phyloP scores from a whole-genome alignment of 23 tunicate species.

The Diplosoma virens region DNA sequence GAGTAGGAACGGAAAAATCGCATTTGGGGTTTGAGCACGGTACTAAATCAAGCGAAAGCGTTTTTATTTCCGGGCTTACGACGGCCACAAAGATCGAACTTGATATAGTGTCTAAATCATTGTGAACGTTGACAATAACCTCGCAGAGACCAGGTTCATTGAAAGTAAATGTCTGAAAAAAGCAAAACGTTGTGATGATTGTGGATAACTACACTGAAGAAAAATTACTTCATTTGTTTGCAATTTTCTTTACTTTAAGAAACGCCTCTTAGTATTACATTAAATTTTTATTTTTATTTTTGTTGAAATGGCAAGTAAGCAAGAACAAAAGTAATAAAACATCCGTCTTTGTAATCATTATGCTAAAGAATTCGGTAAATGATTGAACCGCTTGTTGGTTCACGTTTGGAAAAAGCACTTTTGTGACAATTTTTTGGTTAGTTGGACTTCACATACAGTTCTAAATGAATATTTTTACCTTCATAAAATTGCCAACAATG shows the following conservation, averaged over 20 bases:
- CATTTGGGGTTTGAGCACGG: constrained; percentile 8
- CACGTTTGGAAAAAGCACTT: no score
- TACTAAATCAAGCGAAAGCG: not conserved
- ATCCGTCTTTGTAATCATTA: no score
- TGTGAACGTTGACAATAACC: constrained; percentile 35
- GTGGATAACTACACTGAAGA: not conserved
- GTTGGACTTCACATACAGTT: no score
- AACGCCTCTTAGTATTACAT: no score
- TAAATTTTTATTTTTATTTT: no score
- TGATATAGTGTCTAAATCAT: not conserved
- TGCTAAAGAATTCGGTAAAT: no score
- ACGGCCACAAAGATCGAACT: constrained; percentile 12
- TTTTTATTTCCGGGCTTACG: constrained; percentile 14
- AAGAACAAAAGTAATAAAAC: no score
- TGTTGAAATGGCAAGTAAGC: no score
- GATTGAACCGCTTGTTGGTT: no score
- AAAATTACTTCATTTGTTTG: not conserved
- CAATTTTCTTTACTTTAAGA: not conserved
- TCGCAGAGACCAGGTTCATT: constrained; percentile 2
- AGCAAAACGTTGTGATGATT: not conserved
- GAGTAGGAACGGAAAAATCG: not conserved
- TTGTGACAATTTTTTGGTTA: no score
- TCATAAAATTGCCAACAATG: no score
- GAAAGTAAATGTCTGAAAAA: constrained; percentile 16
- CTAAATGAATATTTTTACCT: no score